Base-by-base conservation (phyloP, 2,888 invertebrate genomes). In the Nycteola revayana region DNA sequence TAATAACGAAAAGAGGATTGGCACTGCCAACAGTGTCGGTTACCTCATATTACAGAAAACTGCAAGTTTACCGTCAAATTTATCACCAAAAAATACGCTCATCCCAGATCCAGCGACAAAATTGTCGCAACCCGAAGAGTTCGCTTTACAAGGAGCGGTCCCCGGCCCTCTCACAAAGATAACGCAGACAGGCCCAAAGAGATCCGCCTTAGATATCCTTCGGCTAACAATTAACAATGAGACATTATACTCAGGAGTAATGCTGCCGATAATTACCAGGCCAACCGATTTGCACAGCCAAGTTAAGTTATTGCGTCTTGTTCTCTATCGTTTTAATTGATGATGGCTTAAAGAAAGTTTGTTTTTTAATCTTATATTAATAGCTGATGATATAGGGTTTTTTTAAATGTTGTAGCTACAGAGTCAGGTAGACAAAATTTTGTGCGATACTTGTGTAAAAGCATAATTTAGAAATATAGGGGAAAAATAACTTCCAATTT, bases 211-310 rank as follows among this genome's bases (percentile, higher is more conserved):
- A 64, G 87, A 87, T 87, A 85, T 65, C 62, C 65, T 37, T 52
- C 45, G 51, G 54, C 72, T 72, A 86, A 88, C 87, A 88, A 88
- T 88, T 87, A 88, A 88, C 87, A 88, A 88, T 87, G 87, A 77
- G 82, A 87, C 87, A 87, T 88, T 88, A 88, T 87, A 84, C 78
- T 80, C 73, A 65, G 42, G 66, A 71, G 72, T 72, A 72, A 72
- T 73, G 68, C 67, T 67, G 72, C 77, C 80, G 84, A 84, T 86
- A 88, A 88, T 88, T 88, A 87, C 83, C 62, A 50, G 50, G 36
- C 57, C 48, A 49, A 62, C 57, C 75, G 75, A 82, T 84, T 82
- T 73, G 78, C 71, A 51, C 44, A 63, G 29, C 37, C 37, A 46
- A 53, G 53, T 60, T 73, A 70, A 82, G 53, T 81, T 83, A 84